Base-by-base conservation (phyloP, 2,113 vertebrate species). In the Rattus norvegicus region DNA sequence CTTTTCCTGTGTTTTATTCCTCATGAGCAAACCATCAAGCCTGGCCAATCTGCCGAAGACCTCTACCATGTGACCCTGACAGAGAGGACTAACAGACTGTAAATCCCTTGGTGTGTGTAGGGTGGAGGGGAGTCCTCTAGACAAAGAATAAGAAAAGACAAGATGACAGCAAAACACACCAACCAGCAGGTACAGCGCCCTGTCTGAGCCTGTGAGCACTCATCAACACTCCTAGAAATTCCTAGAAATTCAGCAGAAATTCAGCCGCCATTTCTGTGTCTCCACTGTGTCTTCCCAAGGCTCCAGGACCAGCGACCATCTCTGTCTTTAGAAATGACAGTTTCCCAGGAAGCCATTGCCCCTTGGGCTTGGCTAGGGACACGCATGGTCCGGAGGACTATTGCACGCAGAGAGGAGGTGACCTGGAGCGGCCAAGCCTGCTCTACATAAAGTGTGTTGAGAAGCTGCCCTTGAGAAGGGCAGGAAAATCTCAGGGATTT, bases 151-250 rank as follows among this genome's bases (percentile, higher is more conserved):
- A 49, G 47, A 73, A 17, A 67, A n/a, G 19, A 69, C 20, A 12
- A 87, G 39, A 56, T 0, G 2, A n/a, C 5, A 39, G 28, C 10
- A 28, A n/a, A 85, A 70, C 63, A 56, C 49, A 56, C 47, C 4
- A 17, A 52, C 65, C 75, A 16, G 30, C 90, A 7, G 70, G 61
- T 49, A 4, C 0, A 0, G 26, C 0, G 0, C 59, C 59, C 5
- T 0, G 7, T n/a, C 77, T 73, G 0, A 26, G 11, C 0, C 1
- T 47, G n/a, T 7, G 6, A 19, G 30, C 0, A 0, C 36, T 47
- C 14, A 8, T 39, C 2, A 1, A 28, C 43, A 14, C 39, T 3
- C 17, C 39, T n/a, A 24, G 9, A 4, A 17, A 3, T 26, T 69
- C 52, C 73, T 73, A 19, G 70, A 72, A 67, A 20, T 2, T 1